phyloP scores from a whole-genome alignment of 2,888 invertebrate species.

The Drosophila rellima region DNA sequence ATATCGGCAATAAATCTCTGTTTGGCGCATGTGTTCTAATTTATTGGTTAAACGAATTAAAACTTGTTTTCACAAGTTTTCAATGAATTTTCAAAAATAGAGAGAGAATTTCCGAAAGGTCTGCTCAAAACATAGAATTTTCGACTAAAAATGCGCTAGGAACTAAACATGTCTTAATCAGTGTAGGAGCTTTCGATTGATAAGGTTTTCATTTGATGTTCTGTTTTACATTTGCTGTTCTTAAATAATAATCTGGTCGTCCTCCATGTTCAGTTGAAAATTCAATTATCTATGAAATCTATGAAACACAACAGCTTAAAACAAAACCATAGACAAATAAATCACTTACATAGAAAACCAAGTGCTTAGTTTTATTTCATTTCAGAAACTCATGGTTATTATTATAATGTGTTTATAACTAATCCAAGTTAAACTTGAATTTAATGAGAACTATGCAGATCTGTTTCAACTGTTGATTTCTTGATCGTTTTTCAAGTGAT shows the following conservation, averaged over 20 bases:
- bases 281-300: slow-evolving; percentile 2
- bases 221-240: neutral
- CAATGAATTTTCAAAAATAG: slow-evolving; percentile 1
- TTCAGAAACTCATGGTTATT: slow-evolving; percentile 33
- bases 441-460: slow-evolving; percentile 6
- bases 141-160: neutral
- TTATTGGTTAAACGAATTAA: neutral
- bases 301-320: neutral
- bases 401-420: slow-evolving; percentile 19
- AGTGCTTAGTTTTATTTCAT: slow-evolving; percentile 6
- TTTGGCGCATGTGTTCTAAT: slow-evolving; percentile 28
- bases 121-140: neutral
- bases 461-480: too few relatives aligned
- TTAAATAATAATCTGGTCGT: neutral
- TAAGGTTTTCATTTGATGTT: neutral
- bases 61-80: slow-evolving; percentile 14
- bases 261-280: slow-evolving; percentile 11
- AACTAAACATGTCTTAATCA: neutral
- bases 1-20: slow-evolving; percentile 7
- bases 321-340: neutral
- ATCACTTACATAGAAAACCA: slow-evolving; percentile 16
- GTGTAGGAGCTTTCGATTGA: neutral
- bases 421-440: neutral
- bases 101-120: too few relatives aligned
- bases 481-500: too few relatives aligned